These are phyloP conservation scores for Misgurnus mizolepis DNA, from an alignment of 2,113 vertebrate species.

Conservation along the genomic window DNA sequence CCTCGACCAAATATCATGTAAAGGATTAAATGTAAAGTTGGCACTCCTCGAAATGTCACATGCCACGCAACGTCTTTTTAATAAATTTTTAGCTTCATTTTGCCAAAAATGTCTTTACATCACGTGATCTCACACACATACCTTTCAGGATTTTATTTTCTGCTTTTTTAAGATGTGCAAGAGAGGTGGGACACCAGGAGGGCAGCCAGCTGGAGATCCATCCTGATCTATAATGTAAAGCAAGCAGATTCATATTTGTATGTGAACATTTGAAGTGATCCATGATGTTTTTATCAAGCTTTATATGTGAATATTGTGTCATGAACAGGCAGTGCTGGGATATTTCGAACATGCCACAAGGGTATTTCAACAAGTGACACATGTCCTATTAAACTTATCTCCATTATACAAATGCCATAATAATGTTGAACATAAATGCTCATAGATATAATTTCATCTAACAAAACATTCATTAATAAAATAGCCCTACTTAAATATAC, in stretches of 20 bases:
- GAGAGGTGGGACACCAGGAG: conserved; percentile 91
- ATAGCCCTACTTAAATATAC: too few species aligned
- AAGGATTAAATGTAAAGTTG: too few species aligned
- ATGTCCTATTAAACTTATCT: neutral
- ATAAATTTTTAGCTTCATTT: too few species aligned
- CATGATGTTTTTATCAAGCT: neutral
- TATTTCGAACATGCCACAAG: neutral
- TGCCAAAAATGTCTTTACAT: too few species aligned
- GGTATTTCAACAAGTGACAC: neutral
- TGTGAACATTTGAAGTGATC: neutral
- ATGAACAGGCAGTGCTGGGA: neutral
- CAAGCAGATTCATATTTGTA: conserved; percentile 2
- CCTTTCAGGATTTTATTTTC: conserved; percentile 92
- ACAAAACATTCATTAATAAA: too few species aligned
- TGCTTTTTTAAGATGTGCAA: conserved; percentile 85
- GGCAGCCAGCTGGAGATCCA: conserved; percentile 90
- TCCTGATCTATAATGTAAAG: conserved; percentile 75
- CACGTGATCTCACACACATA: conserved; percentile 66
- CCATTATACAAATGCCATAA: neutral
- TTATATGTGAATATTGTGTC: neutral
- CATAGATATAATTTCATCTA: too few species aligned
- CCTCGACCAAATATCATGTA: too few species aligned
- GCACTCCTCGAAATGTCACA: too few species aligned
- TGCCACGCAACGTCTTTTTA: too few species aligned
- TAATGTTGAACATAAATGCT: neutral